phyloP scores from a whole-genome alignment of 2,888 invertebrate species.

The Chloroclystis v-ata region DNA sequence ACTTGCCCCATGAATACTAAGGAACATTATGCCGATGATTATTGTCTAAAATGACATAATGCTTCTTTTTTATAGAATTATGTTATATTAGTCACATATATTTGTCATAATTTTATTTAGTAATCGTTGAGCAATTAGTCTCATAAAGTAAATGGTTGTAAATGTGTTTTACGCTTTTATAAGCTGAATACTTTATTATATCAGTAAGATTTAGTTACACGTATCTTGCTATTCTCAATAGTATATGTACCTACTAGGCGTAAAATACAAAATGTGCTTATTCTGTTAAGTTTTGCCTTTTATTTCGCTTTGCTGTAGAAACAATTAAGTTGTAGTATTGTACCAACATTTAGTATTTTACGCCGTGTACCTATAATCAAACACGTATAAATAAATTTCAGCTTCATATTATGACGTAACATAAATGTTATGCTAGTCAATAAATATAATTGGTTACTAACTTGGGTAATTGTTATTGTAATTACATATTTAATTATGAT shows the following conservation, averaged over 20 bases:
- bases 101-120: no score
- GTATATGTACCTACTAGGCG: conserved; percentile 45
- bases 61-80: no score
- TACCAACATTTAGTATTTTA: conserved; percentile 53
- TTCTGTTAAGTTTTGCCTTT: conserved; percentile 49
- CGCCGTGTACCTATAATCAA: conserved; percentile 34
- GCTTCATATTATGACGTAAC: conserved; percentile 42
- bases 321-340: conserved; percentile 23
- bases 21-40: no score
- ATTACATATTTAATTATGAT: neutral
- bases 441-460: conserved; percentile 40
- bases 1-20: no score
- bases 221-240: conserved; percentile 28
- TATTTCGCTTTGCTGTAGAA: conserved; percentile 46
- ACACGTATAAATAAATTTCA: conserved; percentile 12
- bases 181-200: conserved; percentile 21
- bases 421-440: conserved; percentile 54
- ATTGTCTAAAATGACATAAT: no score
- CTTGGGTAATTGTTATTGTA: conserved; percentile 7
- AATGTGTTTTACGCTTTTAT: conserved; percentile 28
- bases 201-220: conserved; percentile 16
- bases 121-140: no score
- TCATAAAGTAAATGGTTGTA: conserved; percentile 25
- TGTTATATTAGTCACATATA: no score
- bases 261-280: conserved; percentile 62